A percentile compares a stretch with the other conserved stretches of the same genome.
Conservation (phyloP, 1,140 invertebrate genomes). For the Venturia canescens region DNA sequence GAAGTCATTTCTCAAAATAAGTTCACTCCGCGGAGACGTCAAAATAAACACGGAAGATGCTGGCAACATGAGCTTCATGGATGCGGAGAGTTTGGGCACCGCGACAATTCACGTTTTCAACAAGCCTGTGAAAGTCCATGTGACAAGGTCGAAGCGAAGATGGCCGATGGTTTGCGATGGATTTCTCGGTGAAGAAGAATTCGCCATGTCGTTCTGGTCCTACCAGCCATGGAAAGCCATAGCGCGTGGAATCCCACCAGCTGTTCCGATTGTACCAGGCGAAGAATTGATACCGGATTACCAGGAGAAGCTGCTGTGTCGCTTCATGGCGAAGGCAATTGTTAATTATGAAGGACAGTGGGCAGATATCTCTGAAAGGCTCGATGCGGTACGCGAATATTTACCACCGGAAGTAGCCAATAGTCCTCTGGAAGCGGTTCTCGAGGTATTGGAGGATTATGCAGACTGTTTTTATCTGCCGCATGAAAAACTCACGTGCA, state of each 20-base stretch:
- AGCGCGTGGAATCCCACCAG: not conserved
- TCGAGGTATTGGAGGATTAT: conserved; percentile 28
- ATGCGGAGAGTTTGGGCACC: not conserved
- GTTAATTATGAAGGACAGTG: not conserved
- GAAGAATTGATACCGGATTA: conserved; percentile 16
- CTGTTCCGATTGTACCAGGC: not conserved
- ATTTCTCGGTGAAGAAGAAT: not conserved
- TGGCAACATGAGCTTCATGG: not conserved
- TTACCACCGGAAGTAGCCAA: not conserved
- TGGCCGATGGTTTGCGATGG: conserved; percentile 26
- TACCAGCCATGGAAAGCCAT: not conserved
- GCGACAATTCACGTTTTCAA: not conserved
- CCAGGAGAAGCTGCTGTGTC: not conserved
- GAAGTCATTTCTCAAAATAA: not conserved
- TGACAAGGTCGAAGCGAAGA: not conserved
- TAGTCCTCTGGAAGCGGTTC: not conserved
- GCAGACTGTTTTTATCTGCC: conserved; percentile 23
- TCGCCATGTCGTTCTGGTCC: no score
- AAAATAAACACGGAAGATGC: conserved; percentile 4
- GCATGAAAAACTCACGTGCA: not conserved
- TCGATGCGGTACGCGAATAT: not conserved
- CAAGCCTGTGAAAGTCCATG: not conserved
- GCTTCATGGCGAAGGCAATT: not conserved
- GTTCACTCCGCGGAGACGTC: not conserved
- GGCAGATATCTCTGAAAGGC: not conserved